Evolutionary conservation across 2,797 vertebrate genomes (phyloP).

Genomic region (Thamnophis elegans): DNA sequence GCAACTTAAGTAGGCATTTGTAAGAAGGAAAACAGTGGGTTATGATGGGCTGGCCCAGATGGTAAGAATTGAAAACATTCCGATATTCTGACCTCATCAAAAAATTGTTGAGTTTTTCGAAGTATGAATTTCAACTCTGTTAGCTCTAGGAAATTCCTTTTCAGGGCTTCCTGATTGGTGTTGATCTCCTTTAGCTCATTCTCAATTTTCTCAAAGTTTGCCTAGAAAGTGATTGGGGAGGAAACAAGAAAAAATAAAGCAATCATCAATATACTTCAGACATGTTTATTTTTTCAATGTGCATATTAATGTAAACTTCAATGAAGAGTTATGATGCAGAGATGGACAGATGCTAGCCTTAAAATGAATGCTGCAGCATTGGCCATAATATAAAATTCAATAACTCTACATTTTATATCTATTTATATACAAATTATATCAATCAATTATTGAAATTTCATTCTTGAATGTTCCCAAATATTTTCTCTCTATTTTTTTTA

Average conservation of each 20-base stretch:
- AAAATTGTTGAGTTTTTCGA: slow-evolving; percentile 97
- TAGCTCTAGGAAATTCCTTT: slow-evolving; percentile 96
- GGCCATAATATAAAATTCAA: not conserved
- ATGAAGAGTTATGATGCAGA: not conserved
- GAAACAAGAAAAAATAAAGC: not conserved
- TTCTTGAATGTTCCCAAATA: not conserved
- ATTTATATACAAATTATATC: not conserved
- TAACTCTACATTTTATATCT: not conserved
- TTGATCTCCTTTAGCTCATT: slow-evolving; percentile 98
- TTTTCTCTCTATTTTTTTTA: not conserved
- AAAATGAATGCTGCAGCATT: too few relatives aligned
- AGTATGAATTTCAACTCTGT: slow-evolving; percentile 97
- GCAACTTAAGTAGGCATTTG: slow-evolving; percentile 56
- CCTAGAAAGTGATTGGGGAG: slow-evolving; percentile 68
- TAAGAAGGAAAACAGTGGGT: slow-evolving; percentile 61
- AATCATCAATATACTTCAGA: not conserved
- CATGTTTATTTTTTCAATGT: not conserved
- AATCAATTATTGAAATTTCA: not conserved
- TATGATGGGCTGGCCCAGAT: slow-evolving; percentile 44
- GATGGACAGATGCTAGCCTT: not conserved
- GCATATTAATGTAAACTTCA: not conserved
- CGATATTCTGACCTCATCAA: slow-evolving; percentile 90
- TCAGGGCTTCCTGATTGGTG: slow-evolving; percentile 96
- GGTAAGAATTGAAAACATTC: slow-evolving; percentile 47
- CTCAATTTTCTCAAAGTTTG: slow-evolving; percentile 97